These are phyloP conservation scores for Phymastichus coffea DNA, from an alignment of 1,140 invertebrate genomes.

Conservation along the genomic window DNA sequence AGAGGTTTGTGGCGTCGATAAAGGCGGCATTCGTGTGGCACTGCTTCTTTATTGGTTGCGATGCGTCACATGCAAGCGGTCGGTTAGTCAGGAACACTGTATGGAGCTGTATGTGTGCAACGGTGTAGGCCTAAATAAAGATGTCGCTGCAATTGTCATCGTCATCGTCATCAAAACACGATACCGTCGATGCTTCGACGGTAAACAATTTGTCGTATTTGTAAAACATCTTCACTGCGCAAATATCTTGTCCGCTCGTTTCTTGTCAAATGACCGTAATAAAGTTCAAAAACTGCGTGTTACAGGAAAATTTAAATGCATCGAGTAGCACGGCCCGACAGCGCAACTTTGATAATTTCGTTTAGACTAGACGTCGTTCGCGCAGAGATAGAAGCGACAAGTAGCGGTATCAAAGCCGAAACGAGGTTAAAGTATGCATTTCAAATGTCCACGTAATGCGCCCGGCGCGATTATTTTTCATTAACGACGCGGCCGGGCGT, in stretches of 20 bases:
- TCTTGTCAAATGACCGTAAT: background rate
- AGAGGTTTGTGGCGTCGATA: conserved; percentile 1
- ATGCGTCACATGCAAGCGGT: background rate
- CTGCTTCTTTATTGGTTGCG: conserved; percentile 20
- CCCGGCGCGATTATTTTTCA: background rate
- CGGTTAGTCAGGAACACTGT: conserved; percentile 23
- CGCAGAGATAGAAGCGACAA: too few relatives aligned
- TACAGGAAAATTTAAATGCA: conserved; percentile 3
- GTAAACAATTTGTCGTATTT: background rate
- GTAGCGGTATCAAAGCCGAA: background rate
- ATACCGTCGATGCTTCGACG: background rate
- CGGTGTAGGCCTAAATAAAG: conserved; percentile 6
- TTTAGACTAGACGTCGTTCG: too few relatives aligned
- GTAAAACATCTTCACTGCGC: too few relatives aligned
- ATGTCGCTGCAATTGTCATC: conserved; percentile 20
- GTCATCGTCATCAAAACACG: too few relatives aligned
- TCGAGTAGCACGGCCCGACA: conserved; percentile 2
- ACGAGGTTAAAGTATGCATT: conserved; percentile 1
- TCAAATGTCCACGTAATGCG: background rate
- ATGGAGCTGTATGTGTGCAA: background rate
- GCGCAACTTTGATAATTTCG: conserved; percentile 15
- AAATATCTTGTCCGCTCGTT: too few relatives aligned
- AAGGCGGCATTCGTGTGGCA: background rate
- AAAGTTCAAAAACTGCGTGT: background rate
- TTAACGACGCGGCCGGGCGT: background rate